Conservation (phyloP, 2,797 vertebrate genomes). For the Denticeps clupeoides region DNA sequence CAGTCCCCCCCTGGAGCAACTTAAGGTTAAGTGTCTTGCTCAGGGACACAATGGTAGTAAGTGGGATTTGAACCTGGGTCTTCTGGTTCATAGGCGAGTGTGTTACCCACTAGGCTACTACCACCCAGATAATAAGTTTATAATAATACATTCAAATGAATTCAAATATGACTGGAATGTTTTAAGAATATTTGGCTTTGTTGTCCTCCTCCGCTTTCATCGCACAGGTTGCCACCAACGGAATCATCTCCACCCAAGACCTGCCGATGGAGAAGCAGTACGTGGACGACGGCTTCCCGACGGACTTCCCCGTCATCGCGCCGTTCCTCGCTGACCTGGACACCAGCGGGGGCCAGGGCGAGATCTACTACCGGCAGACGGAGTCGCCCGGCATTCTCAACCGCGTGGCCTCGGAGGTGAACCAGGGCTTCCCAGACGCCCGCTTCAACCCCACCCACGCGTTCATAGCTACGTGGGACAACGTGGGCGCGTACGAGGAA, state of each 20-base stretch:
- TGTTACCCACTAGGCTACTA: no score
- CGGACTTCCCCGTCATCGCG: slow-evolving; percentile 84
- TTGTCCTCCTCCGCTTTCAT: no score
- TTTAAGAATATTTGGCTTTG: background rate
- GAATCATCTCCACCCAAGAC: slow-evolving; percentile 87
- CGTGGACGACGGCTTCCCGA: slow-evolving; percentile 86
- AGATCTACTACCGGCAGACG: slow-evolving; percentile 79
- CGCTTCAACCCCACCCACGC: slow-evolving; percentile 64
- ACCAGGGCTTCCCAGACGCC: slow-evolving; percentile 62
- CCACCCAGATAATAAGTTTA: no score
- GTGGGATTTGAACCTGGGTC: no score
- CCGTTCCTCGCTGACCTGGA: slow-evolving; percentile 91
- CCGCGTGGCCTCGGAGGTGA: slow-evolving; percentile 60
- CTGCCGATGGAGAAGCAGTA: slow-evolving; percentile 94
- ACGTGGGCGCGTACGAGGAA: slow-evolving; percentile 77
- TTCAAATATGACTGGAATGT: no score
- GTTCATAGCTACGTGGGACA: slow-evolving; percentile 85
- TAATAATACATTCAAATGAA: no score
- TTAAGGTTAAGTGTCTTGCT: no score
- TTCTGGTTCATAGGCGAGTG: no score
- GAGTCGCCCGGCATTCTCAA: slow-evolving; percentile 58
- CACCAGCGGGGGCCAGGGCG: slow-evolving; percentile 72
- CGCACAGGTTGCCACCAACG: slow-evolving; percentile 89
- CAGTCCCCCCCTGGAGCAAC: no score
- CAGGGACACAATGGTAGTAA: no score